These are phyloP conservation scores for Helicoverpa assulta DNA, from an alignment of 2,888 invertebrate genomes.

Conservation along the genomic window DNA sequence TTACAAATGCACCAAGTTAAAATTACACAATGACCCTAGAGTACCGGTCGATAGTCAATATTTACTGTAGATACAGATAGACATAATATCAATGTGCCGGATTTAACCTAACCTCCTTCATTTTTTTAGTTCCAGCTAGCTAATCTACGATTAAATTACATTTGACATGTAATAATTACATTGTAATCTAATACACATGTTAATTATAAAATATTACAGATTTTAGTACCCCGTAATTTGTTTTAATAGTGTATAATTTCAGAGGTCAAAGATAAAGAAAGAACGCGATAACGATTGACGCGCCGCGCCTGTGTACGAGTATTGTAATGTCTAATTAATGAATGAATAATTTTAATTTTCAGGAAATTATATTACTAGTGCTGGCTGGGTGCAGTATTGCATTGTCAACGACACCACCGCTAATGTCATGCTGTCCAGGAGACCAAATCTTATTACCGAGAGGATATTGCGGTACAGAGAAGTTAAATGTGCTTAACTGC, in stretches of 20 bases:
- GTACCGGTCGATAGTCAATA: conserved; percentile 18
- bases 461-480: conserved; percentile 70
- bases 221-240: conserved; percentile 21
- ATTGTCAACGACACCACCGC: conserved; percentile 49
- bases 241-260: conserved; percentile 23
- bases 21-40: conserved; percentile 41
- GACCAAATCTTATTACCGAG: conserved; percentile 67
- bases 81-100: conserved; percentile 19
- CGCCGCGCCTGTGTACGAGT: background rate
- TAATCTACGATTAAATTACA: background rate
- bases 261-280: conserved; percentile 46
- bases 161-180: conserved; percentile 2
- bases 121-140: background rate
- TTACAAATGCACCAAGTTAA: conserved; percentile 37
- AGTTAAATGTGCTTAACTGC: conserved; percentile 72
- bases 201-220: conserved; percentile 7
- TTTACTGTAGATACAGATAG: conserved; percentile 5
- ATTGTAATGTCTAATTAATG: background rate
- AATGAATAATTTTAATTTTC: conserved; percentile 57
- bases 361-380: conserved; percentile 74
- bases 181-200: background rate
- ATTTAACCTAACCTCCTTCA: conserved; percentile 8
- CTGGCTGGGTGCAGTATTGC: conserved; percentile 67
- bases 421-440: conserved; percentile 76
- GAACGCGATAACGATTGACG: conserved; percentile 24